Conservation (phyloP, 2,113 vertebrate genomes). For the Taurulus bubalis region DNA sequence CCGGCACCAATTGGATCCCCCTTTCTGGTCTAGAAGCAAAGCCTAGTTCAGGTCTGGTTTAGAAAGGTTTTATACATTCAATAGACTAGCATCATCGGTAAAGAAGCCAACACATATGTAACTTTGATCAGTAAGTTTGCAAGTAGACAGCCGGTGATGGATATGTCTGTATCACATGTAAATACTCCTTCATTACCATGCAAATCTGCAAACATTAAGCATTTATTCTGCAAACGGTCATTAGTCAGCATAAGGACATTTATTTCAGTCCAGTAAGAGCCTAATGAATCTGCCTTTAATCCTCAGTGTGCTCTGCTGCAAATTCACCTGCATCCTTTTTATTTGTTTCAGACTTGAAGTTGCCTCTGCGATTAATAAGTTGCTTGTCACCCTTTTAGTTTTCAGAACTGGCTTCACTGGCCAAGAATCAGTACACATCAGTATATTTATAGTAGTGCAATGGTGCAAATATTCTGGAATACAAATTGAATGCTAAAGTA, state of each 20-base stretch:
- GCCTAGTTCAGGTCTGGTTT: not conserved
- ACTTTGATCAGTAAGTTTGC: not conserved
- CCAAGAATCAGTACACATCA: not conserved
- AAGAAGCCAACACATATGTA: not conserved
- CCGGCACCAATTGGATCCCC: not conserved
- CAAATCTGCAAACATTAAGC: conserved; percentile 10
- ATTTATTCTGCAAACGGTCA: not conserved
- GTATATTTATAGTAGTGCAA: no score
- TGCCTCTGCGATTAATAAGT: not conserved
- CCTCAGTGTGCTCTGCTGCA: not conserved
- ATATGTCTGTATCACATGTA: conserved; percentile 9
- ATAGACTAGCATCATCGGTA: not conserved
- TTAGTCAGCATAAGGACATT: not conserved
- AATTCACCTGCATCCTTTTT: not conserved
- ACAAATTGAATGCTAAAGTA: no score
- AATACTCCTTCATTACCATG: not conserved
- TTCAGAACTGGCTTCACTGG: not conserved
- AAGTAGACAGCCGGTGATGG: not conserved
- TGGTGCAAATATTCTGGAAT: no score
- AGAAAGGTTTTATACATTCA: not conserved
- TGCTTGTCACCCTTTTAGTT: not conserved
- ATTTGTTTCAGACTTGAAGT: not conserved
- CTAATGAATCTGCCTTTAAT: conserved; percentile 21
- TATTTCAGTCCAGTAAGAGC: not conserved
- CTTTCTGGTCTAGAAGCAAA: not conserved